These are phyloP conservation scores for Hormaphis cornu DNA, from an alignment of 1,140 invertebrate genomes.

Conservation along the genomic window DNA sequence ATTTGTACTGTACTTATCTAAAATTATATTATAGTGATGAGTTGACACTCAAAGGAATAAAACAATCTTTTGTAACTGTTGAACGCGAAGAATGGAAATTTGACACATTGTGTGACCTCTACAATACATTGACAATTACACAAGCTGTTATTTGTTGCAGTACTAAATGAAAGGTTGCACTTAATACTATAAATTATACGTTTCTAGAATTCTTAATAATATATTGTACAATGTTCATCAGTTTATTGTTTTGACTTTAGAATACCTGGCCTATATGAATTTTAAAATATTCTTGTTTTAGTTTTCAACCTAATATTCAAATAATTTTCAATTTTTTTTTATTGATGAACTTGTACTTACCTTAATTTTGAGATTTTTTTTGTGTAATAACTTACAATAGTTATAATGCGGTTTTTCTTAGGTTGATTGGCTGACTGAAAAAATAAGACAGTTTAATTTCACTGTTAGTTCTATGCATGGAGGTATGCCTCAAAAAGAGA, in stretches of 20 bases:
- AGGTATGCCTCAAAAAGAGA: constrained; percentile 98
- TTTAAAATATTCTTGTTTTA: too few relatives aligned
- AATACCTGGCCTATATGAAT: too few relatives aligned
- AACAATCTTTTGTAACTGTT: constrained; percentile 99
- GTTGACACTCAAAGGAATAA: constrained; percentile 98
- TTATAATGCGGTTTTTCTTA: constrained; percentile 26
- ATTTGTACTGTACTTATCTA: constrained; percentile 21
- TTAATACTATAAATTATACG: too few relatives aligned
- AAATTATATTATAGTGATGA: constrained; percentile 71
- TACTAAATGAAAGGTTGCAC: constrained; percentile 92
- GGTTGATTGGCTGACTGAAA: constrained; percentile 94
- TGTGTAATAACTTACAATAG: not conserved
- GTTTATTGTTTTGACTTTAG: too few relatives aligned
- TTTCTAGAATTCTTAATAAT: too few relatives aligned
- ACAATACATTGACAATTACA: constrained; percentile 97
- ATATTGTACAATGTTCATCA: too few relatives aligned
- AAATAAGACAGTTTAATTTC: constrained; percentile 98
- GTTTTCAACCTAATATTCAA: too few relatives aligned
- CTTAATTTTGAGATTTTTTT: too few relatives aligned
- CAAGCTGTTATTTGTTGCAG: constrained; percentile 99
- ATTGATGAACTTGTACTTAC: not conserved
- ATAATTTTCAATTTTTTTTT: not conserved
- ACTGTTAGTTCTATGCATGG: constrained; percentile 99
- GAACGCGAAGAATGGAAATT: constrained; percentile 99
- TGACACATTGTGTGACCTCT: constrained; percentile 96